These are phyloP conservation scores for Latrodectus hesperus DNA, from an alignment of 2,888 invertebrate genomes.

Conservation along the genomic window DNA sequence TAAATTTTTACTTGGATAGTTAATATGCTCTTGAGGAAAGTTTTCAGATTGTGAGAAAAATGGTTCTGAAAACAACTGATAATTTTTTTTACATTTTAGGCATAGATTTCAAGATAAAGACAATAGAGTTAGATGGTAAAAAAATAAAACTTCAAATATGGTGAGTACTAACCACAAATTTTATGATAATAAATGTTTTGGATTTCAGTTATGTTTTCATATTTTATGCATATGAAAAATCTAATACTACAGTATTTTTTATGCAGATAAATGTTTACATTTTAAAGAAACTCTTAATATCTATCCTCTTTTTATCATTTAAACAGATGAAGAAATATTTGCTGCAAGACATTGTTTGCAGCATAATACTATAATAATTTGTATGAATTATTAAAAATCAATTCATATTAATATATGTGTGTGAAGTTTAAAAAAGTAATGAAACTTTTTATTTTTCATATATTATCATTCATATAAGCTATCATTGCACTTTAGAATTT, in stretches of 20 bases:
- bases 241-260: not conserved
- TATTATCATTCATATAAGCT: too few species aligned
- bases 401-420: too few species aligned
- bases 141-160: constrained; percentile 79
- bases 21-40: not conserved
- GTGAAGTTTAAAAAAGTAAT: too few species aligned
- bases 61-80: not conserved
- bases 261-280: not conserved
- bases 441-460: too few species aligned
- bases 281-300: too few species aligned
- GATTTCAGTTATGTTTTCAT: too few species aligned
- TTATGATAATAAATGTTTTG: not conserved
- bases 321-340: too few species aligned
- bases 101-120: constrained; percentile 78
- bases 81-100: constrained; percentile 77
- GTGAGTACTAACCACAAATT: constrained; percentile 72
- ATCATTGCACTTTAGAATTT: too few species aligned
- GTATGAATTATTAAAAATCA: too few species aligned
- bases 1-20: not conserved
- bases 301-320: too few species aligned
- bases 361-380: too few species aligned
- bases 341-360: too few species aligned
- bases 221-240: not conserved
- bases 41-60: not conserved
- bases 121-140: constrained; percentile 78